Evolutionary conservation across 2,797 vertebrate species (phyloP), one percentile per base, ranked within the genome.

Genomic region (Cirrhinus mrigala): DNA sequence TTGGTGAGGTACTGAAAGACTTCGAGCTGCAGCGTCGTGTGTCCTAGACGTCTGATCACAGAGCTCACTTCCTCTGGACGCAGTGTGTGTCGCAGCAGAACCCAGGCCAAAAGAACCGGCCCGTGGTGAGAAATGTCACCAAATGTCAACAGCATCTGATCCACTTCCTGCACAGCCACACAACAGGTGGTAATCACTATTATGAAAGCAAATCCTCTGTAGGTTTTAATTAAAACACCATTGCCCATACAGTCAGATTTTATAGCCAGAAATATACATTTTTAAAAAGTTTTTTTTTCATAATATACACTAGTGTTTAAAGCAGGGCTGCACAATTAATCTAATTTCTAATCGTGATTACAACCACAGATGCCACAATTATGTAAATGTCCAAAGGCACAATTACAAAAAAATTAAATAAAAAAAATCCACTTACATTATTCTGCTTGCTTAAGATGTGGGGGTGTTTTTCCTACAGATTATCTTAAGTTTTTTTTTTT

Each of bases 1-100:
- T 94, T 94, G 8, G 97, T 97, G 85, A 99, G 94, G 82, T 99
- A 98, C 92, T 97, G 96, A 92, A 99, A 99, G 6, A 97, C 97
- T 0, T 92, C 97, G 46, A 98, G 95, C 92, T 98, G 97, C 91
- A 99, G 95, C 0, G 97, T 96, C 0, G 94, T 94, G 91, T 96
- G 97, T 52, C 98, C 98, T 88, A 98, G 95, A 82, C 95, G 97
- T 89, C 97, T 94, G 91, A 99, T 92, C 50, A 96, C 87, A 0
- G 92, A 94, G 66, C 94, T 93, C 2, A 96, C 92, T 88, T 98
- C 97, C 0, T 98, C 97, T 0, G 97, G 95, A 89, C 92, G 96
- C 84, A 99, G 90, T 0, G 97, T 98, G 93, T 99, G 97, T 74
- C 97, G 96, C 79, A 99, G 94, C 73, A 99, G 95, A 81, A 98